Percentiles rank a stretch among this genome's conserved stretches.
Conservation (phyloP, 2,888 invertebrate genomes). For the Clitarchus hookeri region DNA sequence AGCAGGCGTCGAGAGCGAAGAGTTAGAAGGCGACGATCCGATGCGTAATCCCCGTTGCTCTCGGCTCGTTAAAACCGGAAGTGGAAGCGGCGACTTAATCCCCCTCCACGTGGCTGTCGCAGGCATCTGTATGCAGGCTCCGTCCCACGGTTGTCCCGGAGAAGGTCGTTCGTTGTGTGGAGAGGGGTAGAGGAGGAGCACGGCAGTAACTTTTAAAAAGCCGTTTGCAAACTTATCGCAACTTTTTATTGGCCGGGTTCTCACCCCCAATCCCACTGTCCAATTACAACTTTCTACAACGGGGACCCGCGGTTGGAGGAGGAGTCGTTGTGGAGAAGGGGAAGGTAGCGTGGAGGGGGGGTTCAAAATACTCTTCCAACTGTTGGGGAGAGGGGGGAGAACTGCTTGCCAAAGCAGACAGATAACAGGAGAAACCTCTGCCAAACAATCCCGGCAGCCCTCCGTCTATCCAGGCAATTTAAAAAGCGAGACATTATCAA, state of each 20-base stretch:
- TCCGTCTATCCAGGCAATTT: no score
- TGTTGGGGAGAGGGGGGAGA: neutral
- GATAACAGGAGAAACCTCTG: no score
- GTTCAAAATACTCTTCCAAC: neutral
- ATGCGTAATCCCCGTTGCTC: neutral
- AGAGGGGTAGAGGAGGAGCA: neutral
- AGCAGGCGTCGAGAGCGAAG: no score
- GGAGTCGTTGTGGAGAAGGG: neutral
- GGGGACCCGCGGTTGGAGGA: neutral
- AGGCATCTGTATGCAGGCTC: constrained; percentile 7
- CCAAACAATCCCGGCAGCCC: no score
- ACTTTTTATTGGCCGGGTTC: neutral
- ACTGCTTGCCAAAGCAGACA: no score
- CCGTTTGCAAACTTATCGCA: constrained; percentile 8
- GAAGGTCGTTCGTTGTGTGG: no score
- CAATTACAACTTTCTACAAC: constrained; percentile 9
- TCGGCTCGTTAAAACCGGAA: neutral
- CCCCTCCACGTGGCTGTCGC: neutral
- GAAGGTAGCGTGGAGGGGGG: neutral
- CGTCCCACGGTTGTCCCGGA: neutral
- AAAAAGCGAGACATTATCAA: no score
- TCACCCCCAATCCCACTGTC: neutral
- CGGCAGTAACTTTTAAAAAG: constrained; percentile 11
- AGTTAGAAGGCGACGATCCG: neutral
- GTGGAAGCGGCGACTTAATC: neutral